Percentiles rank a stretch among this genome's conserved stretches.
These are phyloP conservation scores for Pelmatolapia mariae DNA, from an alignment of 2,113 vertebrate genomes.

Conservation along the genomic window DNA sequence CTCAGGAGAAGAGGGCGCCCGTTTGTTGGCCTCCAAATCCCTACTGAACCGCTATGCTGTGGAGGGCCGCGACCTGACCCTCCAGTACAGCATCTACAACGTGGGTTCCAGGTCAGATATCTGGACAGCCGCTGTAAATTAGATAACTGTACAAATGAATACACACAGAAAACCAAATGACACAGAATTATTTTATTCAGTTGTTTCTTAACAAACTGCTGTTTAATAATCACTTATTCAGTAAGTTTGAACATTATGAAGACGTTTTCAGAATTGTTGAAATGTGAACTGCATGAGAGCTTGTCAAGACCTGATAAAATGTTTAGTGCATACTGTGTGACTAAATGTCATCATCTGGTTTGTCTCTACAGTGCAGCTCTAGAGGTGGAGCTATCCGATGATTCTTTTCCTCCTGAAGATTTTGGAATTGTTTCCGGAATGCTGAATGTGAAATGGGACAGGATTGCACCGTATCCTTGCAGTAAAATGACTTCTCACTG, in stretches of 20 bases:
- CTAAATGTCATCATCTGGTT: not conserved
- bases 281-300: not conserved
- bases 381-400: slow-evolving; percentile 93
- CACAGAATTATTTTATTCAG: fast-evolving
- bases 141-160: not conserved
- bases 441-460: slow-evolving; percentile 95
- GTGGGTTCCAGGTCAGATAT: slow-evolving; percentile 86
- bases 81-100: slow-evolving; percentile 97
- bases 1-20: slow-evolving; percentile 83
- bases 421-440: slow-evolving; percentile 96
- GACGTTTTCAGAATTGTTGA: fast-evolving
- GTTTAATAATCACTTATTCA: fast-evolving
- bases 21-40: slow-evolving; percentile 90
- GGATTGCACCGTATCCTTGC: slow-evolving; percentile 96
- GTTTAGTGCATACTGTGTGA: not conserved
- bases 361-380: slow-evolving; percentile 79
- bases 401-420: slow-evolving; percentile 93
- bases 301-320: not conserved
- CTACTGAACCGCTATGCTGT: slow-evolving; percentile 91
- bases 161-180: not conserved
- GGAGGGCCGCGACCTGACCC: slow-evolving; percentile 89
- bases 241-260: not conserved
- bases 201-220: not conserved
- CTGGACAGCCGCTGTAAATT: fast-evolving
- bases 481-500: not conserved